phyloP scores from a whole-genome alignment of 2,797 vertebrate species.

The Pelochelys cantorii region DNA sequence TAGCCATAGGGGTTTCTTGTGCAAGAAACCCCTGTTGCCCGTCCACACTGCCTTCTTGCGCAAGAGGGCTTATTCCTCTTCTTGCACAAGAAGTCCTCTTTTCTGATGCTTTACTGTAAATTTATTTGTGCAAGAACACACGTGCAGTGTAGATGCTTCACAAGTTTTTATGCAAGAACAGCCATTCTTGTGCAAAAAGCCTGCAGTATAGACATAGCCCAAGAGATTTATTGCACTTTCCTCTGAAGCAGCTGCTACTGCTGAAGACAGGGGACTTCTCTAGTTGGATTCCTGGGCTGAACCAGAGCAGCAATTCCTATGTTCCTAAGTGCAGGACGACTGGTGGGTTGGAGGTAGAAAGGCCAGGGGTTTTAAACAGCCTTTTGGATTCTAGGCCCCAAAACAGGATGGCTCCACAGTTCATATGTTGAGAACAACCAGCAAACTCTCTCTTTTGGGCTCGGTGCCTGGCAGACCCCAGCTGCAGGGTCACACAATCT shows the following conservation, averaged over 20 bases:
- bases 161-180: no score
- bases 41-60: no score
- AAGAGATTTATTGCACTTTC: not conserved
- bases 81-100: no score
- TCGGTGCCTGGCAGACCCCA: accelerated
- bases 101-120: no score
- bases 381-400: not conserved
- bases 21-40: no score
- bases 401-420: not conserved
- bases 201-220: no score
- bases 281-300: accelerated
- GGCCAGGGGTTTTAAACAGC: not conserved
- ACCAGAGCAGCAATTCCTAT: not conserved
- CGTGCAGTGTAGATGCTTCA: no score
- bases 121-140: no score
- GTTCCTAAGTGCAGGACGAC: not conserved
- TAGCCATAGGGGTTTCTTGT: no score
- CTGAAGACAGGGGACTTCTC: accelerated
- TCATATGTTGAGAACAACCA: not conserved
- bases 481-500: not conserved
- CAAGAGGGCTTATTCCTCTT: no score
- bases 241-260: accelerated
- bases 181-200: no score
- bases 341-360: not conserved
- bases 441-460: not conserved